Conservation (phyloP, 2,888 invertebrate species). For the Physocephala rufipes region DNA sequence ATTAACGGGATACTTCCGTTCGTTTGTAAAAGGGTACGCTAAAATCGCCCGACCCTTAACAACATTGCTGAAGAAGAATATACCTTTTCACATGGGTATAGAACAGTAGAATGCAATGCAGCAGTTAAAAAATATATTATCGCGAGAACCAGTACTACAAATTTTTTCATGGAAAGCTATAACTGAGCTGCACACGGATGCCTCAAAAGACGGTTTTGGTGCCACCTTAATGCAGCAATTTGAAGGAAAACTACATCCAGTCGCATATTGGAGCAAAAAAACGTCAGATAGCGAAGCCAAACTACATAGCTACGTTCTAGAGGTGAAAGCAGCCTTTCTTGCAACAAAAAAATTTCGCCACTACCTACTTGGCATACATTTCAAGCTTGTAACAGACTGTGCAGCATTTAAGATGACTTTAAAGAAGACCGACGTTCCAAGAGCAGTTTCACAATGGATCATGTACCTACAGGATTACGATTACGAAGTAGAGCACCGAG, state of each 20-base stretch:
- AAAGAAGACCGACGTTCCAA: slow-evolving; percentile 31
- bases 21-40: slow-evolving; percentile 7
- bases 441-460: slow-evolving; percentile 39
- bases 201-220: slow-evolving; percentile 40
- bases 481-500: slow-evolving; percentile 11
- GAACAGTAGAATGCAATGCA: slow-evolving; percentile 14
- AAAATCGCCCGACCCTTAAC: slow-evolving; percentile 12
- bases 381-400: slow-evolving; percentile 39
- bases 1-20: slow-evolving; percentile 13
- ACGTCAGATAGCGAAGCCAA: slow-evolving; percentile 9
- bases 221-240: slow-evolving; percentile 36
- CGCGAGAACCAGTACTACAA: slow-evolving; percentile 31
- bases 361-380: slow-evolving; percentile 44
- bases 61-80: slow-evolving; percentile 17
- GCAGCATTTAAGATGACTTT: slow-evolving; percentile 36
- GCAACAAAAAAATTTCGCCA: slow-evolving; percentile 47
- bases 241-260: slow-evolving; percentile 23
- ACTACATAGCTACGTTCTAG: slow-evolving; percentile 45
- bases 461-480: slow-evolving; percentile 35
- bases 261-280: slow-evolving; percentile 32
- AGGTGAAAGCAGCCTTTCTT: slow-evolving; percentile 46
- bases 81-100: slow-evolving; percentile 2
- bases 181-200: slow-evolving; percentile 43
- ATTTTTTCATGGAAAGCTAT: slow-evolving; percentile 33
- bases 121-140: slow-evolving; percentile 18